Percentiles rank a stretch among this genome's conserved stretches.
These are phyloP conservation scores for Thunnus albacares DNA, from an alignment of 2,797 vertebrate species.

Conservation along the genomic window DNA sequence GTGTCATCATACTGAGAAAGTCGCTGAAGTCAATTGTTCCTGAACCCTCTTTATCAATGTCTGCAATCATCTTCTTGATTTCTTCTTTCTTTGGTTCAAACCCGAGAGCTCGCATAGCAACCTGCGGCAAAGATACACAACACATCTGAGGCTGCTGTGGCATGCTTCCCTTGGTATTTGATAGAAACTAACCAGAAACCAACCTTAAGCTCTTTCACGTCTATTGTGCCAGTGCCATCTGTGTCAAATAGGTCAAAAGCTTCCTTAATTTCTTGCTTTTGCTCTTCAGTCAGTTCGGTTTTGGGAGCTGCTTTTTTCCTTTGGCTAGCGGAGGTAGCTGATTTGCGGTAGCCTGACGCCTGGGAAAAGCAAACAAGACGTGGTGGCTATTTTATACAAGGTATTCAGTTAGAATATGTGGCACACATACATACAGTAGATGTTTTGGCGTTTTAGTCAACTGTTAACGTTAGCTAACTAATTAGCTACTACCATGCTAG, in stretches of 20 bases:
- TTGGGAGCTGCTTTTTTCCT: slow-evolving; percentile 87
- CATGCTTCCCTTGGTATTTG: neutral
- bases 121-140: slow-evolving; percentile 78
- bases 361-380: slow-evolving; percentile 47
- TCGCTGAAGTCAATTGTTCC: slow-evolving; percentile 91
- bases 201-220: slow-evolving; percentile 96
- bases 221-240: slow-evolving; percentile 92
- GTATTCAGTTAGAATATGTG: neutral
- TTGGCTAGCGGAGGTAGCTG: slow-evolving; percentile 74
- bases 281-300: slow-evolving; percentile 91
- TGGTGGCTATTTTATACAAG: neutral
- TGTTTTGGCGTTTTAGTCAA: neutral
- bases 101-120: slow-evolving; percentile 94
- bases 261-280: slow-evolving; percentile 95
- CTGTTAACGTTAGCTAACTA: neutral
- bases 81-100: slow-evolving; percentile 99
- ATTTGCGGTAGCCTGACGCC: slow-evolving; percentile 88
- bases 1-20: slow-evolving; percentile 93
- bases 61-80: slow-evolving; percentile 93
- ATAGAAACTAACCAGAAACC: neutral
- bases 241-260: slow-evolving; percentile 96
- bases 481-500: slow-evolving; percentile 27
- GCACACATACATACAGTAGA: neutral
- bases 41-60: slow-evolving; percentile 91
- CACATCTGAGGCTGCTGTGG: neutral